Percentiles rank a stretch among this genome's conserved stretches.
These are phyloP conservation scores for Pempheris klunzingeri DNA, from an alignment of 2,797 vertebrate species.

Conservation along the genomic window DNA sequence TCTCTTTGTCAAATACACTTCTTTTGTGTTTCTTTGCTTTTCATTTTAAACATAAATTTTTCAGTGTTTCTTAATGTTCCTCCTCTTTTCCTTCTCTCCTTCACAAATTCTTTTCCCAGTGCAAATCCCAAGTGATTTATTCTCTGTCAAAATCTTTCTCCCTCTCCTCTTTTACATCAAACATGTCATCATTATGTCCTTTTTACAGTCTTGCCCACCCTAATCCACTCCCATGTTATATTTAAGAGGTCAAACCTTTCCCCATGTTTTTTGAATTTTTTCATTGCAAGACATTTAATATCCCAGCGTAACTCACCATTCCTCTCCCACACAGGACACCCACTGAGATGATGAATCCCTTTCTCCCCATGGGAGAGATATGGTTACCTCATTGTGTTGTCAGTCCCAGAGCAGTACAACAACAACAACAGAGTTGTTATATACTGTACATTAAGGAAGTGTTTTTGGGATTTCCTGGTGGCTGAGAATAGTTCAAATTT, in stretches of 20 bases:
- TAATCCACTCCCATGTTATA: constrained; percentile 45
- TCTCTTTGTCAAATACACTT: not conserved
- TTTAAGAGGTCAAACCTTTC: constrained; percentile 55
- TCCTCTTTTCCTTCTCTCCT: not conserved
- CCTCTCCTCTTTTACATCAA: not conserved
- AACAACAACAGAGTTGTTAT: constrained; percentile 18
- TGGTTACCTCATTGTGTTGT: constrained; percentile 44
- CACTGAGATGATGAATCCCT: constrained; percentile 58
- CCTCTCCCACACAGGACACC: constrained; percentile 75
- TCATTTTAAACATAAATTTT: not conserved
- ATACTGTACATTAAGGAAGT: not conserved
- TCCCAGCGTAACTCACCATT: constrained; percentile 54
- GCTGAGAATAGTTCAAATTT: not conserved
- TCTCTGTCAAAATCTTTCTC: not conserved
- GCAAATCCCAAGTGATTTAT: constrained; percentile 17
- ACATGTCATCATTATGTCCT: constrained; percentile 7
- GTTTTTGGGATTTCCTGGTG: not conserved
- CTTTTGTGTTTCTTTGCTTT: not conserved
- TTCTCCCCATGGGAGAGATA: constrained; percentile 60
- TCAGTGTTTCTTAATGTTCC: not conserved
- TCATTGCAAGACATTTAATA: constrained; percentile 56
- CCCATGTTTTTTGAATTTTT: constrained; percentile 35
- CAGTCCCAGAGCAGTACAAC: constrained; percentile 24
- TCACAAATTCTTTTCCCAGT: constrained; percentile 1
- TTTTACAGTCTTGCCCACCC: constrained; percentile 13